Conservation (phyloP, 2,888 invertebrate species). For the Argyra leucocephala region DNA sequence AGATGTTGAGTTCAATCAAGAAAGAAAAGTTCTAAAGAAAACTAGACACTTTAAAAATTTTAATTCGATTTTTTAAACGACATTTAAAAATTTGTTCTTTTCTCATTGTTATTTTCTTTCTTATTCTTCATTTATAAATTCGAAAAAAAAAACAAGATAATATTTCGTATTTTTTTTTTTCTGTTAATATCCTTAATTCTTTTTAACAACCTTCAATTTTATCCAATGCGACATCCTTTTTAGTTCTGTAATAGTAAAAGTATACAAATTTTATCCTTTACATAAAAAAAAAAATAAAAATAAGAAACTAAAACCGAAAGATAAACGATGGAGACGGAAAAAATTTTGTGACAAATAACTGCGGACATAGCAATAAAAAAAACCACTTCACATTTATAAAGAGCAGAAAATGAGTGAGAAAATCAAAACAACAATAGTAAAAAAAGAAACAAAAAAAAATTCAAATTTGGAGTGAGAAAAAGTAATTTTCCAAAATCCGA, state of each 20-base stretch:
- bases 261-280: not conserved
- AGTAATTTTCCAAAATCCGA: not conserved
- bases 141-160: no score
- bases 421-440: not conserved
- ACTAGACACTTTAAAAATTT: no score
- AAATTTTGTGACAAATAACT: not conserved
- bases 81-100: no score
- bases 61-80: no score
- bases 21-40: no score
- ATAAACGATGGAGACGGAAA: not conserved
- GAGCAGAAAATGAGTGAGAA: not conserved
- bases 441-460: not conserved
- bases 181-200: not conserved
- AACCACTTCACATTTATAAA: not conserved
- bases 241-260: not conserved
- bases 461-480: not conserved
- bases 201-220: conserved; percentile 1
- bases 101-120: no score
- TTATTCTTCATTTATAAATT: no score
- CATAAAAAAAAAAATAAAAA: not conserved
- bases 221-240: conserved; percentile 1
- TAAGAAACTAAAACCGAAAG: not conserved
- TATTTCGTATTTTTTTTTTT: no score
- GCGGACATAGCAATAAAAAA: conserved; percentile 2
- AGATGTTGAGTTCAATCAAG: no score